Evolutionary conservation across 2,113 vertebrate genomes (phyloP).

Genomic region (Struthio camelus): DNA sequence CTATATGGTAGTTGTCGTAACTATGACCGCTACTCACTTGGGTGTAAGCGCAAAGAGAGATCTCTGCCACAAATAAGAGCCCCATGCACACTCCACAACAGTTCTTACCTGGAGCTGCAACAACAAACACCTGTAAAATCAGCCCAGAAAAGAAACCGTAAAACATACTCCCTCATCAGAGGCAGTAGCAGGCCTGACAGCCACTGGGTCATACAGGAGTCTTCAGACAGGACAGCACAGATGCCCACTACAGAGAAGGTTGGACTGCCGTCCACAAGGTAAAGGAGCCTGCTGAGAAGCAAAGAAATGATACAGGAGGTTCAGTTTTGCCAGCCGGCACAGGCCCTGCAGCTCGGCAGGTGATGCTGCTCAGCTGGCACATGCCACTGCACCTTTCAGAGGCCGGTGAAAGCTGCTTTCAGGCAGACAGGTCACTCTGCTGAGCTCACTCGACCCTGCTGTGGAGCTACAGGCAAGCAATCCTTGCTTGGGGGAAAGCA

Average conservation of each 20-base stretch:
- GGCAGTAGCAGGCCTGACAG: not conserved
- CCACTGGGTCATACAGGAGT: not conserved
- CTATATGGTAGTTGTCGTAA: not conserved
- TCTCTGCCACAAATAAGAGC: not conserved
- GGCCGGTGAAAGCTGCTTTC: not conserved
- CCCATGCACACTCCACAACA: not conserved
- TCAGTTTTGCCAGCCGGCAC: not conserved
- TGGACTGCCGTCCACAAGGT: not conserved
- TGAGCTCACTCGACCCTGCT: not conserved
- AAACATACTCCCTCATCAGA: not conserved
- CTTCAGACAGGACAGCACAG: not conserved
- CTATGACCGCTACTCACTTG: not conserved
- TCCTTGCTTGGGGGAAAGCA: accelerated
- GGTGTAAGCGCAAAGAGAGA: not conserved
- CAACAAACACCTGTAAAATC: not conserved
- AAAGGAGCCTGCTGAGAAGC: not conserved
- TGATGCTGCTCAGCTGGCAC: not conserved
- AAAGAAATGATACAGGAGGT: not conserved
- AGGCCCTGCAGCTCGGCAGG: not conserved
- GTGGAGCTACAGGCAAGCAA: not conserved
- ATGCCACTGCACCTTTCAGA: not conserved
- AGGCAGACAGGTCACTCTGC: not conserved
- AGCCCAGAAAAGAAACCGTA: not conserved
- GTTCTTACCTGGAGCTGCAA: not conserved
- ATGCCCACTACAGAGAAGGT: not conserved